Percentiles rank a stretch among this genome's conserved stretches.
Conservation (phyloP, 2,113 vertebrate species). For the Actenoides lindsayi region DNA sequence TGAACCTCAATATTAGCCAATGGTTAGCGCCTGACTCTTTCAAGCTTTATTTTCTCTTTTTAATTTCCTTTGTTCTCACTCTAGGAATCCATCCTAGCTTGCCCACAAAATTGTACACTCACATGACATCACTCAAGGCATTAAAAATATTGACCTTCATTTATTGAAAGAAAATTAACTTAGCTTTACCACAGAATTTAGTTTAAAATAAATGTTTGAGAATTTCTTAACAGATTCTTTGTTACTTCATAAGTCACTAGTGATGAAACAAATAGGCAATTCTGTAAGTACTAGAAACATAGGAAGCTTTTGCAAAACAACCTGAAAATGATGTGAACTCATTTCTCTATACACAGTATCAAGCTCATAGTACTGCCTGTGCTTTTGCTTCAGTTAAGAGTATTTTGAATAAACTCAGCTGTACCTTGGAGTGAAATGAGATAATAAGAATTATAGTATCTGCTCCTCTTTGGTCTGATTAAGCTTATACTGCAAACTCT, state of each 20-base stretch:
- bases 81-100: background rate
- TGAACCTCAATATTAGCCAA: background rate
- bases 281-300: background rate
- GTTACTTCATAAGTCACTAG: background rate
- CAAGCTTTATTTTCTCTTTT: background rate
- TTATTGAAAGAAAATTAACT: background rate
- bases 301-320: background rate
- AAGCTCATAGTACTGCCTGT: background rate
- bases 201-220: background rate
- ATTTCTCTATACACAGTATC: background rate
- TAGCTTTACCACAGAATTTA: background rate
- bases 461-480: background rate
- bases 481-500: background rate
- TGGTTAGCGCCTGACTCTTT: background rate
- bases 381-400: background rate
- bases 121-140: background rate
- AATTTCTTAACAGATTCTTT: background rate
- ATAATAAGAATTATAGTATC: background rate
- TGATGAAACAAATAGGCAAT: background rate
- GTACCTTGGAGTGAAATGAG: background rate
- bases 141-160: background rate
- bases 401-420: background rate
- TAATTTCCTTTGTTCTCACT: background rate
- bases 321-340: background rate
- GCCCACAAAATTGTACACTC: background rate